Conservation (phyloP, 1,140 invertebrate species). For the Odontomachus brunneus region DNA sequence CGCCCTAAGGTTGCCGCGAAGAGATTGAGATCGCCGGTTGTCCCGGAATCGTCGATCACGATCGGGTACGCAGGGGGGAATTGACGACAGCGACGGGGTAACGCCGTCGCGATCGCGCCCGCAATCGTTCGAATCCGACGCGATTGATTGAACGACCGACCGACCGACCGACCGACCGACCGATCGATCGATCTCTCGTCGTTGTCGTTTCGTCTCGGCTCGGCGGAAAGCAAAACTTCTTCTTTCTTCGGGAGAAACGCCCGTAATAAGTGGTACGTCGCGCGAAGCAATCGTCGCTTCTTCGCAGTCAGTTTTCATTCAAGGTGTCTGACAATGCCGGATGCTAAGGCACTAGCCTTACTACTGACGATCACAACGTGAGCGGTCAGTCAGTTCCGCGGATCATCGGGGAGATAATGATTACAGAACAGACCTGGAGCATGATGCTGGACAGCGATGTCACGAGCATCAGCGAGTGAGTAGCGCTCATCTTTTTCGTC, state of each 20-base stretch:
- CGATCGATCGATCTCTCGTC: slow-evolving; percentile 6
- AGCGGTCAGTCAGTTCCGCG: slow-evolving; percentile 70
- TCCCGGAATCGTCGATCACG: background rate
- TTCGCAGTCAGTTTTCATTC: slow-evolving; percentile 72
- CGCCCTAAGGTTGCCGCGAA: slow-evolving; percentile 2
- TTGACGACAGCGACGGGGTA: no score
- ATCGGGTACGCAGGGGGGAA: background rate
- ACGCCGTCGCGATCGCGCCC: no score
- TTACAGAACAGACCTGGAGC: slow-evolving; percentile 86
- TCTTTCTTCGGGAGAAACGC: slow-evolving; percentile 17
- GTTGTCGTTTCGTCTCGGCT: background rate
- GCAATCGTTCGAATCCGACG: no score
- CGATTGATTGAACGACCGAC: background rate
- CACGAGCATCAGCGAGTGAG: slow-evolving; percentile 84
- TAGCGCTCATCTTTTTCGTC: slow-evolving; percentile 42
- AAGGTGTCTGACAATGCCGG: slow-evolving; percentile 75
- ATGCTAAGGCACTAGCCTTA: slow-evolving; percentile 73
- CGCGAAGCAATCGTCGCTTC: slow-evolving; percentile 60
- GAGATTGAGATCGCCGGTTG: no score
- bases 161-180: slow-evolving; percentile 23
- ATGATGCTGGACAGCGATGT: slow-evolving; percentile 86
- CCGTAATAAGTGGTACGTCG: slow-evolving; percentile 22
- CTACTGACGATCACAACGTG: slow-evolving; percentile 76
- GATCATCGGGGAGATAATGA: slow-evolving; percentile 84
- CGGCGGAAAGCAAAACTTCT: no score